A percentile compares a stretch with the other conserved stretches of the same genome.
Conservation (phyloP, 1,140 invertebrate genomes). For the Magallana gigas region DNA sequence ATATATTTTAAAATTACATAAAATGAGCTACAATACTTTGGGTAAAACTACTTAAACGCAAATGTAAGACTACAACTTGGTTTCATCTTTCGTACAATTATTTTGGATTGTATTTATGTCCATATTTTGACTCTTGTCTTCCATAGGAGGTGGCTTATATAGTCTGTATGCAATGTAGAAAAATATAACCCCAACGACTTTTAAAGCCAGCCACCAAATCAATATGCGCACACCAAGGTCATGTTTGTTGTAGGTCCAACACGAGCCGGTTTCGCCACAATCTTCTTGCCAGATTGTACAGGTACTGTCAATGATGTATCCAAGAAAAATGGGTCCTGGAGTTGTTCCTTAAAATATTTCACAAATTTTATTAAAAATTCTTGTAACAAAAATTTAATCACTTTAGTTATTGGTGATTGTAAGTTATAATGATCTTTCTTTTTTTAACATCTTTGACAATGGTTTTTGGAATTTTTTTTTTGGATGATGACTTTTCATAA, state of each 20-base stretch:
- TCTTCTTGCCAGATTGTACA: constrained; percentile 76
- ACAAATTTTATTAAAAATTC: background rate
- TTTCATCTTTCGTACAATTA: background rate
- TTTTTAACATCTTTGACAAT: background rate
- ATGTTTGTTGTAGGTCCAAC: constrained; percentile 76
- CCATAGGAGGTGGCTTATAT: constrained; percentile 59
- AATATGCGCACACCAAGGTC: constrained; percentile 67
- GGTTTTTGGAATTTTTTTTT: too few relatives aligned
- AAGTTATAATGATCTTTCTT: background rate
- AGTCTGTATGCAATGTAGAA: constrained; percentile 54
- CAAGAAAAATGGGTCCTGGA: constrained; percentile 76
- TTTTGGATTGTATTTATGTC: background rate
- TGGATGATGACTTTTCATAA: too few relatives aligned
- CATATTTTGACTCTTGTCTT: constrained; percentile 29
- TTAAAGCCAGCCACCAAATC: constrained; percentile 59
- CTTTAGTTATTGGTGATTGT: background rate
- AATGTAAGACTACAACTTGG: background rate
- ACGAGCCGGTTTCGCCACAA: constrained; percentile 74
- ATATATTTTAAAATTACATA: too few relatives aligned
- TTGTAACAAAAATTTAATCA: too few relatives aligned
- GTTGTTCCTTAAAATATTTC: constrained; percentile 68
- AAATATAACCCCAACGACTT: constrained; percentile 53
- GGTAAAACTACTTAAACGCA: too few relatives aligned
- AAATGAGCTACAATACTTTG: too few relatives aligned
- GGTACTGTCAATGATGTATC: constrained; percentile 72